These are phyloP conservation scores for Rhimphoctona megacephalus DNA, from an alignment of 2,888 invertebrate genomes.

Conservation along the genomic window DNA sequence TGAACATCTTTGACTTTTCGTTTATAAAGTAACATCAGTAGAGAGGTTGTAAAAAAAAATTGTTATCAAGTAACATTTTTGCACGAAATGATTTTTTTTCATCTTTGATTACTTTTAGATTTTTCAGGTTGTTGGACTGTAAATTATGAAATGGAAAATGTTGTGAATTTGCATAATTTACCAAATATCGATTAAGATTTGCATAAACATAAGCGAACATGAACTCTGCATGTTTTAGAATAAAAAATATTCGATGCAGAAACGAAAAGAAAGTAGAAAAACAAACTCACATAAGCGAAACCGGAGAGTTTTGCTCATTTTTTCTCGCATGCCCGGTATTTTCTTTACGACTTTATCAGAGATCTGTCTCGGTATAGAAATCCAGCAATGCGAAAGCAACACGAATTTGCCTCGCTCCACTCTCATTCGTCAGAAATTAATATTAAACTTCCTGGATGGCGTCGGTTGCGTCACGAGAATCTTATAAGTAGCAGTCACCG, in stretches of 20 bases:
- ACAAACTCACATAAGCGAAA: neutral
- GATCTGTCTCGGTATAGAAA: slow-evolving; percentile 31
- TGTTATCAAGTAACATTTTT: neutral
- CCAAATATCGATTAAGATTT: too few species aligned
- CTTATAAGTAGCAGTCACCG: slow-evolving; percentile 3
- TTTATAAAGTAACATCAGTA: too few species aligned
- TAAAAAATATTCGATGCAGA: neutral
- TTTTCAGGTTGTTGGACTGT: neutral
- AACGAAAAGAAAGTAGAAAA: neutral
- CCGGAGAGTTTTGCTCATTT: neutral
- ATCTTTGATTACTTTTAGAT: neutral
- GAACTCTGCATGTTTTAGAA: neutral
- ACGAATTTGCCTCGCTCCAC: slow-evolving; percentile 15
- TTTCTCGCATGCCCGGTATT: neutral
- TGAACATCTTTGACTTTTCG: too few species aligned
- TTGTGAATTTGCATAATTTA: neutral
- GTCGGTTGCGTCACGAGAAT: slow-evolving; percentile 32
- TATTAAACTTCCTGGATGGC: slow-evolving; percentile 61
- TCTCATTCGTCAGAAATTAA: slow-evolving; percentile 52
- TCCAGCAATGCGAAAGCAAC: slow-evolving; percentile 18
- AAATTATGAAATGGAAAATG: neutral
- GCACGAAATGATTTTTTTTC: neutral
- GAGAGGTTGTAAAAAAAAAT: neutral
- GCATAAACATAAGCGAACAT: neutral
- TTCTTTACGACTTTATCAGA: slow-evolving; percentile 63